Conservation (phyloP, 2,888 invertebrate species). For the Erebia ligea region DNA sequence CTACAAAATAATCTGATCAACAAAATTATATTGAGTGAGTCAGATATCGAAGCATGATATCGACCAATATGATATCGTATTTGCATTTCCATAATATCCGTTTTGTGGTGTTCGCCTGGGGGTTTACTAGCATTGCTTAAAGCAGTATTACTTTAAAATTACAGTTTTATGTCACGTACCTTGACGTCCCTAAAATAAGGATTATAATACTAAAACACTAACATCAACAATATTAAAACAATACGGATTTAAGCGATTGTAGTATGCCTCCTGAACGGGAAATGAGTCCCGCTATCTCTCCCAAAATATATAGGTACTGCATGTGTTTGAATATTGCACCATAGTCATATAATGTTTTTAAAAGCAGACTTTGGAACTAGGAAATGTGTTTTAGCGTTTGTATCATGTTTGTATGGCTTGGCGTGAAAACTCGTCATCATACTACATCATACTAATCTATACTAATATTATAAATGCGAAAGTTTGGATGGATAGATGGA, state of each 20-base stretch:
- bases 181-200: too few relatives aligned
- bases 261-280: too few relatives aligned
- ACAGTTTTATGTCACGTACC: too few relatives aligned
- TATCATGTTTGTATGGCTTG: background rate
- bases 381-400: background rate
- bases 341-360: background rate
- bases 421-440: background rate
- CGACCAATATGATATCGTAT: conserved; percentile 42
- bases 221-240: too few relatives aligned
- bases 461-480: too few relatives aligned
- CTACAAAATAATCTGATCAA: background rate
- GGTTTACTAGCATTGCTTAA: too few relatives aligned
- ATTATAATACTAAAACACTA: too few relatives aligned
- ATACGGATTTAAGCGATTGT: too few relatives aligned
- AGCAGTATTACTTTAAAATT: too few relatives aligned
- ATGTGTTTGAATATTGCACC: conserved; percentile 10
- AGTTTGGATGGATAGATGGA: too few relatives aligned
- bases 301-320: conserved; percentile 35
- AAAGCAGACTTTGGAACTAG: background rate
- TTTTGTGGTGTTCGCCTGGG: conserved; percentile 48
- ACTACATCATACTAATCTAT: too few relatives aligned
- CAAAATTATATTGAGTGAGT: background rate
- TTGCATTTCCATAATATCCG: conserved; percentile 71
- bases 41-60: background rate
- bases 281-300: conserved; percentile 52